These are phyloP conservation scores for Yponomeuta cagnagella DNA, from an alignment of 2,888 invertebrate genomes.

Conservation along the genomic window DNA sequence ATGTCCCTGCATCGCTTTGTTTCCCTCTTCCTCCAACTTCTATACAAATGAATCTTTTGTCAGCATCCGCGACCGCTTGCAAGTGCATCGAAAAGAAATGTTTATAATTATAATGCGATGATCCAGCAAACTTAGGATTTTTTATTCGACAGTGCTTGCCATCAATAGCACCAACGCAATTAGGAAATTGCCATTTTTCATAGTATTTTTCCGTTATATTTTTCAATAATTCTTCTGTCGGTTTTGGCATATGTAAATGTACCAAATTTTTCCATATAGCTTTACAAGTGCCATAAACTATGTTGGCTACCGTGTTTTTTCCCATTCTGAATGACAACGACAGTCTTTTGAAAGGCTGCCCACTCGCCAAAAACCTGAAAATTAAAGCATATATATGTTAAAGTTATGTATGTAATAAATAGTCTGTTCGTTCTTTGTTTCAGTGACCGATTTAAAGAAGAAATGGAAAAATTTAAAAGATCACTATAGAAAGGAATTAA, in stretches of 20 bases:
- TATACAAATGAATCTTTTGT: constrained; percentile 25
- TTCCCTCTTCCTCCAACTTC: constrained; percentile 26
- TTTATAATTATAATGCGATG: constrained; percentile 23
- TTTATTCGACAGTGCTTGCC: constrained; percentile 22
- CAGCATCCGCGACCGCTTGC: constrained; percentile 24
- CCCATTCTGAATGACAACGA: constrained; percentile 27
- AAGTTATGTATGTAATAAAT: constrained; percentile 16
- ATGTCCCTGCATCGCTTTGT: constrained; percentile 29
- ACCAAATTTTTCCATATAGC: constrained; percentile 26
- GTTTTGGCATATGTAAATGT: constrained; percentile 25
- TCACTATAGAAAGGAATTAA: constrained; percentile 25
- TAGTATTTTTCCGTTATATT: constrained; percentile 22
- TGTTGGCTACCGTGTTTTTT: constrained; percentile 23
- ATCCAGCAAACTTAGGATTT: constrained; percentile 21
- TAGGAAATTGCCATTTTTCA: constrained; percentile 18
- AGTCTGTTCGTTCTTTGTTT: constrained; percentile 23
- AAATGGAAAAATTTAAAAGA: constrained; percentile 28
- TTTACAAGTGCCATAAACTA: constrained; percentile 26
- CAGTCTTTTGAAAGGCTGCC: constrained; percentile 23
- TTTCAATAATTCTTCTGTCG: constrained; percentile 22
- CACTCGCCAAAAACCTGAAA: constrained; percentile 28
- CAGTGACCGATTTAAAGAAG: constrained; percentile 26
- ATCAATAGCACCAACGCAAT: too few species aligned
- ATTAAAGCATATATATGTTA: constrained; percentile 21
- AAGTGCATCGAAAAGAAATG: constrained; percentile 24